phyloP scores from a whole-genome alignment of 2,888 invertebrate genomes.

The Micropterix aruncella region DNA sequence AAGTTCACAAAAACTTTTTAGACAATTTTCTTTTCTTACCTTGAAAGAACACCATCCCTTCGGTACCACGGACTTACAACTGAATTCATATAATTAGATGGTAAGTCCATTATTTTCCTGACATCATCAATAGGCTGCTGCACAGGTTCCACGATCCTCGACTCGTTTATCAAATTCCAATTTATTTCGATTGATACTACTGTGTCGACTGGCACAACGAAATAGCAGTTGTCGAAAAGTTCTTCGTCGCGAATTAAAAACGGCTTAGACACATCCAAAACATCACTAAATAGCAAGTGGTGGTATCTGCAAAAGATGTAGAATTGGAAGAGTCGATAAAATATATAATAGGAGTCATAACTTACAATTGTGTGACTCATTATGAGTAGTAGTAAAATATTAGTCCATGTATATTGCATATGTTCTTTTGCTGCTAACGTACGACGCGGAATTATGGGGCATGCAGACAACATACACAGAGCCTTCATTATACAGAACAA shows the following conservation, averaged over 20 bases:
- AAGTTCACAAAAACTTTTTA: too few species aligned
- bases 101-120: conserved; percentile 33
- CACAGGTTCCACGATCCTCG: conserved; percentile 28
- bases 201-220: conserved; percentile 31
- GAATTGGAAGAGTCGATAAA: too few species aligned
- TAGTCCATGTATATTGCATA: too few species aligned
- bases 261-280: conserved; percentile 47
- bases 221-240: conserved; percentile 38
- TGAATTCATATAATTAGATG: conserved; percentile 49
- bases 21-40: too few species aligned
- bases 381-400: too few species aligned
- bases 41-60: conserved; percentile 13
- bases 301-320: conserved; percentile 49
- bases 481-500: too few species aligned
- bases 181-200: conserved; percentile 33
- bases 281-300: conserved; percentile 55
- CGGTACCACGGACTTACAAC: conserved; percentile 84
- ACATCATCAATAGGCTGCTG: conserved; percentile 30
- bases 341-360: too few species aligned
- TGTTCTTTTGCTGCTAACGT: too few species aligned
- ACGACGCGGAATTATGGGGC: too few species aligned
- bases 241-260: conserved; percentile 45
- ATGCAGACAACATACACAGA: too few species aligned
- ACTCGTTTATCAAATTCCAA: conserved; percentile 39
- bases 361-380: too few species aligned